Conservation (phyloP, 2,888 invertebrate species). For the Leucophenga montana region DNA sequence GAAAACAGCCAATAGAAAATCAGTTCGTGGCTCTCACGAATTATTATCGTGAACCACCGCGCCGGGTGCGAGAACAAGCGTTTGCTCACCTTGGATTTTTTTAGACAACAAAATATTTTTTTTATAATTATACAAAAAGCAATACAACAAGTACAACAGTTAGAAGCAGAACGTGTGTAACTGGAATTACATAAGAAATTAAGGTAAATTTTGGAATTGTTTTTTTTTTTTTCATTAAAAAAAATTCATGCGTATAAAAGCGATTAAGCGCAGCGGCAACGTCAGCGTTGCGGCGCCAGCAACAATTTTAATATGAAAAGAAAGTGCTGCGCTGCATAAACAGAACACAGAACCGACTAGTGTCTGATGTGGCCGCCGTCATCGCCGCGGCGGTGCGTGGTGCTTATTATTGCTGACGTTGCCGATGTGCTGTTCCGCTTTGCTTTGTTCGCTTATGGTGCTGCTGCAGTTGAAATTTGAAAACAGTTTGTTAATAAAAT, state of each 20-base stretch:
- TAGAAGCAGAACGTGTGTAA: too few relatives aligned
- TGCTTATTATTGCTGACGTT: conserved; percentile 19
- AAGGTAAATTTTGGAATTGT: too few relatives aligned
- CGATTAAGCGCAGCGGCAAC: too few relatives aligned
- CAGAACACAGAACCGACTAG: conserved; percentile 1
- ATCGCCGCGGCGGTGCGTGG: background rate
- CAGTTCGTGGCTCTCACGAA: conserved; percentile 15
- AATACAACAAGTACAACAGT: background rate
- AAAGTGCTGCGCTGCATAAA: background rate
- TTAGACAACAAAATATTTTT: too few relatives aligned
- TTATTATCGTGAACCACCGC: background rate
- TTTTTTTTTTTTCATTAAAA: too few relatives aligned
- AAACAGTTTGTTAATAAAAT: background rate
- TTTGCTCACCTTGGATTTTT: background rate
- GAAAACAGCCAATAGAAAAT: conserved; percentile 14
- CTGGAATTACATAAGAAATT: too few relatives aligned
- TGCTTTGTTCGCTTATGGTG: background rate
- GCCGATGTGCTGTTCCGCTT: background rate
- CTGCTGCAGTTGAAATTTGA: too few relatives aligned
- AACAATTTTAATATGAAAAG: background rate
- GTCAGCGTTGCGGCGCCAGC: too few relatives aligned
- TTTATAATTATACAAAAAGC: background rate
- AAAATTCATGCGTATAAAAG: too few relatives aligned
- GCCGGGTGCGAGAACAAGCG: conserved; percentile 15
- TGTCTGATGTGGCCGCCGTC: background rate